Conservation (phyloP, 2,113 vertebrate species). For the Cryptotis parvus region DNA sequence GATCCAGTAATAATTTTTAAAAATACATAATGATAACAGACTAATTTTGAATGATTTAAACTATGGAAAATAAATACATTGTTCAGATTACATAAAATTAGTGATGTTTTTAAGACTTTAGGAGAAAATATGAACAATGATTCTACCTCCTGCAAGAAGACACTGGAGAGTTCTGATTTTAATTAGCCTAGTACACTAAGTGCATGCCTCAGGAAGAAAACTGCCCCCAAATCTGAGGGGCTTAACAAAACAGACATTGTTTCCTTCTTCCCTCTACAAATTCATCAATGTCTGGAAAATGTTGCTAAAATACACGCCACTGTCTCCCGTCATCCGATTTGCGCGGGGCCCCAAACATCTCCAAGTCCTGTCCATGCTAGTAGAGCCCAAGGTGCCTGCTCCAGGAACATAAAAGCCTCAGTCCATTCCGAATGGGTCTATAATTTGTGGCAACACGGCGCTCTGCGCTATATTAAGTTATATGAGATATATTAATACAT, state of each 20-base stretch:
- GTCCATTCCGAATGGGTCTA: too few relatives aligned
- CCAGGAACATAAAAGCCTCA: too few relatives aligned
- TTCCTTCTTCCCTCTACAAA: neutral
- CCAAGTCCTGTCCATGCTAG: too few relatives aligned
- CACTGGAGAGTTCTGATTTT: neutral
- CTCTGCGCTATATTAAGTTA: too few relatives aligned
- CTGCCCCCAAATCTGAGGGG: neutral
- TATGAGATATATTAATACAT: too few relatives aligned
- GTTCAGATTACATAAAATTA: slow-evolving; percentile 30
- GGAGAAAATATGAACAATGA: neutral
- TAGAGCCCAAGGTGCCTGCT: too few relatives aligned
- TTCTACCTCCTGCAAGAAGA: neutral
- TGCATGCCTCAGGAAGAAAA: neutral
- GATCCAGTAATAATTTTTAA: neutral
- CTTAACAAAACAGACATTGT: neutral
- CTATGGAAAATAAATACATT: neutral
- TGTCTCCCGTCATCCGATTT: too few relatives aligned
- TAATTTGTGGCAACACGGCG: too few relatives aligned
- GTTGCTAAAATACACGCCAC: neutral
- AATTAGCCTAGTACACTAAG: neutral
- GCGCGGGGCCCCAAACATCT: too few relatives aligned
- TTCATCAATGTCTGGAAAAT: neutral
- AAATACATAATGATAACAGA: neutral
- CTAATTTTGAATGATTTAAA: neutral
- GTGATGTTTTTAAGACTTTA: slow-evolving; percentile 28